These are phyloP conservation scores for Pseudomyrmex dendroicus DNA, from an alignment of 1,140 invertebrate genomes.

Conservation along the genomic window DNA sequence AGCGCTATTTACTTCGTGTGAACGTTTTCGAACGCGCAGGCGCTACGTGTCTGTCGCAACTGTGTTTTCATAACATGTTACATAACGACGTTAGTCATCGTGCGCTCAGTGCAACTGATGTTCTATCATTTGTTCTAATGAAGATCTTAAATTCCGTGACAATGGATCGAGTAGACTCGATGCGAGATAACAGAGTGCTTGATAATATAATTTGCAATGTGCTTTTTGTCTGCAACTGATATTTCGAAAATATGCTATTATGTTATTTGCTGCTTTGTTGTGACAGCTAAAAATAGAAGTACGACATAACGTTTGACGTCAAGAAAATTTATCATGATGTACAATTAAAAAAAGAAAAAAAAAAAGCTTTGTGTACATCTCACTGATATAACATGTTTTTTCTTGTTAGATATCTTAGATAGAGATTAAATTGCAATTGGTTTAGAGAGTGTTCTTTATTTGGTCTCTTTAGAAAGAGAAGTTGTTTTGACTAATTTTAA, in stretches of 20 bases:
- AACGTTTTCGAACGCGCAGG: constrained; percentile 1
- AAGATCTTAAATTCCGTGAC: not conserved
- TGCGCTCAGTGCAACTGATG: not conserved
- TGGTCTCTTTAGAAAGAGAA: too few relatives aligned
- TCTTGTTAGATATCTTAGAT: too few relatives aligned
- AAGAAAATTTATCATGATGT: not conserved
- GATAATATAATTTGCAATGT: too few relatives aligned
- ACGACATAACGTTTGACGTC: constrained; percentile 13
- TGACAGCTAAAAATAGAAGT: constrained; percentile 22
- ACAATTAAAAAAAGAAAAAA: not conserved
- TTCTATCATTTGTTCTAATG: constrained; percentile 34
- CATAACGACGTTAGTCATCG: constrained; percentile 45
- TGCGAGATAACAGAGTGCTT: not conserved
- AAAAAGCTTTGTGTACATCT: constrained; percentile 14
- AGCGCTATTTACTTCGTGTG: constrained; percentile 52
- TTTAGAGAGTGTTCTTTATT: not conserved
- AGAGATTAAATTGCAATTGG: not conserved
- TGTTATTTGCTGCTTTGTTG: constrained; percentile 21
- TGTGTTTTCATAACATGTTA: constrained; percentile 51
- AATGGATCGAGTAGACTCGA: not conserved
- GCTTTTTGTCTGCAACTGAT: not conserved
- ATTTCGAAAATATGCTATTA: not conserved
- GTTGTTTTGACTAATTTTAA: not conserved
- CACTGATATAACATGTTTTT: not conserved
- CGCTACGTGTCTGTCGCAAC: constrained; percentile 38